Evolutionary conservation across 2,888 invertebrate genomes (phyloP).

Genomic region (Hipparchia sbordonii): DNA sequence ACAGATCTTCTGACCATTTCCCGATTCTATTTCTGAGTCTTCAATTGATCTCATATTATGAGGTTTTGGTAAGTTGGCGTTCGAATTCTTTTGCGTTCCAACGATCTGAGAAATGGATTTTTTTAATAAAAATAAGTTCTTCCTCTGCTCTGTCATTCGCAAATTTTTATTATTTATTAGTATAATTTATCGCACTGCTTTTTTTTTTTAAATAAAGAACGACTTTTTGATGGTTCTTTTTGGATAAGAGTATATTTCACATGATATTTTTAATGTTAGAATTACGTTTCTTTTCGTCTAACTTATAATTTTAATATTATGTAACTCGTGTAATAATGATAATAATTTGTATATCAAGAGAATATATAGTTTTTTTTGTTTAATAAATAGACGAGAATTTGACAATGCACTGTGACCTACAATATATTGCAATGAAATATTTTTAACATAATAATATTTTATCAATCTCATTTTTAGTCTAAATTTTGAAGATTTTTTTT

Average conservation of each 20-base stretch:
- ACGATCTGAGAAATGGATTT: conserved; percentile 59
- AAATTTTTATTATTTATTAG: conserved; percentile 37
- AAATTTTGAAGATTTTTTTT: neutral
- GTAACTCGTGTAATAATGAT: neutral
- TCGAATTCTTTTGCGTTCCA: conserved; percentile 49
- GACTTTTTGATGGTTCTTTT: conserved; percentile 34
- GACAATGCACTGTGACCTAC: conserved; percentile 6
- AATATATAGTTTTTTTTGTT: neutral
- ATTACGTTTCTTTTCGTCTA: conserved; percentile 28
- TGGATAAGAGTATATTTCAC: conserved; percentile 19
- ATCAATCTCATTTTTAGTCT: neutral
- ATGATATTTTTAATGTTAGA: conserved; percentile 35
- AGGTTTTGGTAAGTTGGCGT: conserved; percentile 54
- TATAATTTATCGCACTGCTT: conserved; percentile 34
- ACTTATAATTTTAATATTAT: conserved; percentile 1
- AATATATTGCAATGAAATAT: conserved; percentile 2
- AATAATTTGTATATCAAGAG: conserved; percentile 17
- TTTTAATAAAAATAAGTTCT: conserved; percentile 22
- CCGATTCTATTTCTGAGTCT: conserved; percentile 11
- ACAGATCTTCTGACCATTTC: neutral
- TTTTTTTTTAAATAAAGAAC: conserved; percentile 21
- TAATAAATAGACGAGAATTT: neutral
- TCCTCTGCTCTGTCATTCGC: conserved; percentile 36
- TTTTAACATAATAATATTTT: conserved; percentile 4
- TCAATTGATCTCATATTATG: conserved; percentile 13